These are phyloP conservation scores for Coelopa pilipes DNA, from an alignment of 2,888 invertebrate genomes.

Conservation along the genomic window DNA sequence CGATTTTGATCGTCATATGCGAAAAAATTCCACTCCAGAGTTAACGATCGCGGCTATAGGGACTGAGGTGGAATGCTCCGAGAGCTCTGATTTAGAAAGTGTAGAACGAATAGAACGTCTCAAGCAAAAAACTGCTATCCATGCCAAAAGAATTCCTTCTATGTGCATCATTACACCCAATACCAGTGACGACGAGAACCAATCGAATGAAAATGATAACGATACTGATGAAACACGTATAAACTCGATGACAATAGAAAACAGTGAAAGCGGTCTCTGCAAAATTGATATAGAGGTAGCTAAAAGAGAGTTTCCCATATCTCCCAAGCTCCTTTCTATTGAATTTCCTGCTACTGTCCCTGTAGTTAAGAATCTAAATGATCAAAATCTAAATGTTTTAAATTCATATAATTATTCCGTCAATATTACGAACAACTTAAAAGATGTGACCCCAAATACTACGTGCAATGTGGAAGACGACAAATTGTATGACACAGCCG, in stretches of 20 bases:
- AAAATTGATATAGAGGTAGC: slow-evolving; percentile 40
- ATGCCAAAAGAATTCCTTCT: slow-evolving; percentile 88
- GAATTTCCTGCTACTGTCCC: too few species aligned
- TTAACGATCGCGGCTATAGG: slow-evolving; percentile 33
- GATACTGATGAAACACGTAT: slow-evolving; percentile 69
- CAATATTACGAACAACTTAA: slow-evolving; percentile 78
- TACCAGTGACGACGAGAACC: slow-evolving; percentile 84
- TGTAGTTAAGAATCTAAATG: slow-evolving; percentile 39
- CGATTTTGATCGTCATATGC: slow-evolving; percentile 48
- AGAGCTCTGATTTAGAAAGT: slow-evolving; percentile 88
- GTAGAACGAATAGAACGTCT: slow-evolving; percentile 87
- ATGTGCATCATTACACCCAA: slow-evolving; percentile 92
- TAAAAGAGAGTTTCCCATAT: slow-evolving; percentile 58
- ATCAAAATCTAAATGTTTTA: slow-evolving; percentile 63
- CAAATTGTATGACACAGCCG: slow-evolving; percentile 67
- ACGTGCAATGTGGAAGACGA: slow-evolving; percentile 66
- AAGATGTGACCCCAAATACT: slow-evolving; percentile 73
- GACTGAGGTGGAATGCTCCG: slow-evolving; percentile 82
- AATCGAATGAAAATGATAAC: slow-evolving; percentile 51
- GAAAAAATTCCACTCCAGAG: slow-evolving; percentile 49
- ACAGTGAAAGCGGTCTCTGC: slow-evolving; percentile 33
- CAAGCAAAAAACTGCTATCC: slow-evolving; percentile 86
- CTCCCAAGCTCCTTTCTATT: slow-evolving; percentile 29
- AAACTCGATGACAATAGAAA: slow-evolving; percentile 53
- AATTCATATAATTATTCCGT: slow-evolving; percentile 70